Evolutionary conservation across 2,888 invertebrate species (phyloP).

Genomic region (Cistogaster globosa): DNA sequence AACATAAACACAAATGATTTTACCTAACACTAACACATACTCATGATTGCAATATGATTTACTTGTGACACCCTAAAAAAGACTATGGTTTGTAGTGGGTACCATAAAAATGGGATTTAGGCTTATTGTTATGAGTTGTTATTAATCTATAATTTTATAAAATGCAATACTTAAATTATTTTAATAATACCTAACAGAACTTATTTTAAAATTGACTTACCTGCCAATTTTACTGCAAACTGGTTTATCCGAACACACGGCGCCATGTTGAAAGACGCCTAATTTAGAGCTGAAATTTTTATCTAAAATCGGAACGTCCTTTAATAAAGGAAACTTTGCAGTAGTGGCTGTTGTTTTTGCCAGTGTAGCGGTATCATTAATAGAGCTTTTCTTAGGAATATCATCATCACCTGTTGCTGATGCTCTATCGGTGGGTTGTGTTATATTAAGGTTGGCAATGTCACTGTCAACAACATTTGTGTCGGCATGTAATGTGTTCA

Average conservation of each 20-base stretch:
- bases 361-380: slow-evolving; percentile 23
- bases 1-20: background rate
- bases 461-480: slow-evolving; percentile 10
- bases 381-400: slow-evolving; percentile 9
- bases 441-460: slow-evolving; percentile 38
- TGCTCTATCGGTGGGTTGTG: slow-evolving; percentile 40
- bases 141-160: no score
- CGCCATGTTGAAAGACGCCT: slow-evolving; percentile 84
- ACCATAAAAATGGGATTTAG: no score
- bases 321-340: slow-evolving; percentile 38
- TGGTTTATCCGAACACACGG: slow-evolving; percentile 90
- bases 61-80: background rate
- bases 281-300: slow-evolving; percentile 75
- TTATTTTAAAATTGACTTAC: slow-evolving; percentile 83
- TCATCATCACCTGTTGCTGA: slow-evolving; percentile 13
- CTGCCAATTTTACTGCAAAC: slow-evolving; percentile 91
- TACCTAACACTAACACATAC: slow-evolving; percentile 6
- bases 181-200: background rate
- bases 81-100: no score
- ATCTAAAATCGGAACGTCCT: slow-evolving; percentile 68
- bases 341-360: slow-evolving; percentile 25
- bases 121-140: no score
- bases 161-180: no score
- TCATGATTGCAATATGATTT: background rate
- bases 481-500: slow-evolving; percentile 19